Percentiles rank a stretch among this genome's conserved stretches.
These are phyloP conservation scores for Marmota monax DNA, from an alignment of 2,113 vertebrate species.

Conservation along the genomic window DNA sequence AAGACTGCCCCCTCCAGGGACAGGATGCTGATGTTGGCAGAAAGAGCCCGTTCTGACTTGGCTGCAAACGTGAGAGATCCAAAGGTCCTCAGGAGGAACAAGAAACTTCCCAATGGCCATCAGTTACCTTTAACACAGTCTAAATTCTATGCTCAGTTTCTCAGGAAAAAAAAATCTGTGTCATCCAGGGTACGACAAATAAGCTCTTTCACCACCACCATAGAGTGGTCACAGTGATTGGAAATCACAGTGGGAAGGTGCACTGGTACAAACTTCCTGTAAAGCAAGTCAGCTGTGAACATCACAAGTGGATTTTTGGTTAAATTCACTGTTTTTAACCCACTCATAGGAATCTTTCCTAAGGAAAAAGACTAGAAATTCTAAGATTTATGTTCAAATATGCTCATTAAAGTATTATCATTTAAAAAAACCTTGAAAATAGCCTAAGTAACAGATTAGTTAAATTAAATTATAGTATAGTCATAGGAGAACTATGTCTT, in stretches of 20 bases:
- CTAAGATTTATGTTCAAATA: conserved; percentile 22
- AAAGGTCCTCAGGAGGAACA: not conserved
- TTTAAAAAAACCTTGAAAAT: not conserved
- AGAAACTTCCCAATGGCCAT: not conserved
- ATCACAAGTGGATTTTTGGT: not conserved
- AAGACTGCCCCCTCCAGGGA: not conserved
- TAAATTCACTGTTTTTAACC: not conserved
- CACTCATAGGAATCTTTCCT: not conserved
- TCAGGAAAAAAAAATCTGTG: not conserved
- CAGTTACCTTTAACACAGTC: not conserved
- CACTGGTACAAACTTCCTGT: not conserved
- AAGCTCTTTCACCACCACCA: not conserved
- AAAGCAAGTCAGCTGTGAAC: not conserved
- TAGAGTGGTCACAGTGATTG: too few relatives aligned
- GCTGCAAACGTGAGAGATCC: not conserved
- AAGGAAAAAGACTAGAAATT: conserved; percentile 24
- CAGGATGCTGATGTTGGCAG: not conserved
- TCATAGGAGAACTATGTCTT: conserved; percentile 9
- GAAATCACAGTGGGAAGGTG: not conserved
- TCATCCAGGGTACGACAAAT: not conserved
- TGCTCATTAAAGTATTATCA: conserved; percentile 34
- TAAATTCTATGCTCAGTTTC: not conserved
- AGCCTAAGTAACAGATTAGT: not conserved
- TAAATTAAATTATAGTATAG: not conserved
- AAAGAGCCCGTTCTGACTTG: not conserved